Evolutionary conservation across 2,888 invertebrate genomes (phyloP), one percentile per base, ranked within the genome.

Genomic region (Lissonota sp.): DNA sequence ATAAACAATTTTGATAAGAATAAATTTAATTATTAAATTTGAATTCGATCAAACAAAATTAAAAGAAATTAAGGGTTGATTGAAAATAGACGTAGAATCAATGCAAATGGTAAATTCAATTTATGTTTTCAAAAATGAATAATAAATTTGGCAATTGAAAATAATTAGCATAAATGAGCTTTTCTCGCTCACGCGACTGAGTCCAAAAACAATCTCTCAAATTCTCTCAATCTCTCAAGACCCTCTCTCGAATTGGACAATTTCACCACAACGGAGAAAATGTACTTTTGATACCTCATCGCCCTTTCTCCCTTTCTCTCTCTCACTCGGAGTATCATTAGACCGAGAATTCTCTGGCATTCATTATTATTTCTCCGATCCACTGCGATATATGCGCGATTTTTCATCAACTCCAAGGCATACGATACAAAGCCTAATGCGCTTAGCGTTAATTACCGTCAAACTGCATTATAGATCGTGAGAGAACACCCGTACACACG

Each of bases 391-490:
- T 51, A 71, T 40, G 57, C 44, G 44, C 62, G 63, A 57, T 69
- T 42, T 44, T 12, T 42, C 42, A 74, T 69, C 67, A 67, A 76
- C 71, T 40, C 72, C 42, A 46, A 42, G 44, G 12, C 7, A 60
- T 14, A 26, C 8, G 14, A 12, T n/a, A n/a, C 39, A 37, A 7
- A 67, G 62, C 16, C 63, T 77, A 77, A 80, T 69, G 58, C 62
- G 58, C 64, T 80, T 69, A 53, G 69, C 73, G 77, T 80, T 80
- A 80, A 80, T 80, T 73, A 77, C 58, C 77, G 77, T 77, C 77
- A 73, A 80, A 69, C 49, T 57, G 44, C 72, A 73, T 69, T 63
- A 73, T 14, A 14, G 46, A 69, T 69, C 16, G 42, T 8, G 26
- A n/a, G 40, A n/a, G 12, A 53, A 49, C 26, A 55, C 16, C 40